phyloP scores from a whole-genome alignment of 2,113 vertebrate species.

The Ahaetulla prasina region DNA sequence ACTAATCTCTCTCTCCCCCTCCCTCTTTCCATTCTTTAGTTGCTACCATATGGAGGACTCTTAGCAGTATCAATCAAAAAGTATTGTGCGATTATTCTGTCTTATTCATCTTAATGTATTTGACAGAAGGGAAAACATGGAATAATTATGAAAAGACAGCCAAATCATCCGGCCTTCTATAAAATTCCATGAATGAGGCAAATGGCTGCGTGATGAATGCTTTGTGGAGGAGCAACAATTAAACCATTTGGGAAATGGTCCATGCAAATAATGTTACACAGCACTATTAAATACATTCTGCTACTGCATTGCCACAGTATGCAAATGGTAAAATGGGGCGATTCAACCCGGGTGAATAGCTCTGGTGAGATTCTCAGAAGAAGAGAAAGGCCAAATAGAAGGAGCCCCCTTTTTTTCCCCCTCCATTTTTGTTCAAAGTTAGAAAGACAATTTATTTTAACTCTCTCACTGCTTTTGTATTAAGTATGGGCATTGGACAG shows the following conservation, averaged over 20 bases:
- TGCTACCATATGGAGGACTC: neutral
- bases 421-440: neutral
- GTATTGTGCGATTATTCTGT: neutral
- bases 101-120: neutral
- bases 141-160: neutral
- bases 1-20: neutral
- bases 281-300: neutral
- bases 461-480: conserved; percentile 41
- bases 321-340: neutral
- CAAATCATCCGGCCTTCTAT: neutral
- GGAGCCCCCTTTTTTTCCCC: neutral
- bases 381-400: conserved; percentile 22
- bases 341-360: neutral
- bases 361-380: conserved; percentile 16
- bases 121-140: neutral
- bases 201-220: neutral
- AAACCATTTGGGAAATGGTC: neutral
- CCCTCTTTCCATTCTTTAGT: neutral
- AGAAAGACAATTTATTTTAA: conserved; percentile 46
- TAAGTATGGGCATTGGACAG: conserved; percentile 30
- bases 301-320: rapidly evolving
- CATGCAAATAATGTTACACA: neutral
- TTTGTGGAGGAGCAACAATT: neutral
- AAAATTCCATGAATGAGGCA: neutral
- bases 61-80: neutral